Percentiles rank a stretch among this genome's conserved stretches.
Conservation (phyloP, 2,113 vertebrate genomes). For the Ranitomeya imitator region DNA sequence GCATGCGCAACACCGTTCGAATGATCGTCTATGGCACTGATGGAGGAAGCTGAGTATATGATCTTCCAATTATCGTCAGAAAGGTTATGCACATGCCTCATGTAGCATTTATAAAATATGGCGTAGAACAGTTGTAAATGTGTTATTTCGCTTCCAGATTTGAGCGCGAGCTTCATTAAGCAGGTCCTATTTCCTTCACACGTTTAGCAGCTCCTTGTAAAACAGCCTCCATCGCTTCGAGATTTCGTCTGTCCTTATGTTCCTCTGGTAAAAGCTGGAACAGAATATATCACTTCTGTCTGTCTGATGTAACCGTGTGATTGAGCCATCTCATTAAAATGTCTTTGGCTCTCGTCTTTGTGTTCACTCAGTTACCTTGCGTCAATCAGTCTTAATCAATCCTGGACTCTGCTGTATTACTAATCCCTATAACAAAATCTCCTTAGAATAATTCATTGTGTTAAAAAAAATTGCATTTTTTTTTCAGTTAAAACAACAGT, state of each 20-base stretch:
- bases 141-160: not conserved
- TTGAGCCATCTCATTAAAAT: constrained; percentile 48
- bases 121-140: not conserved
- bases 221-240: constrained; percentile 19
- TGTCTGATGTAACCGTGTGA: constrained; percentile 36
- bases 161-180: not conserved
- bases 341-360: constrained; percentile 43
- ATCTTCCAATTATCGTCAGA: no score
- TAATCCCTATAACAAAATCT: constrained; percentile 42
- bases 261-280: constrained; percentile 27
- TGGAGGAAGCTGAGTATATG: no score
- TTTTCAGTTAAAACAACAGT: constrained; percentile 35
- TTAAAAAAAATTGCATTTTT: constrained; percentile 44
- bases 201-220: constrained; percentile 14
- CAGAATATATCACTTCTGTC: constrained; percentile 41
- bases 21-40: no score
- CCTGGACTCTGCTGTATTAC: constrained; percentile 41
- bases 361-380: constrained; percentile 45
- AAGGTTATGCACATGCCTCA: not conserved
- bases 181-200: not conserved
- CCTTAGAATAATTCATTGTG: constrained; percentile 37
- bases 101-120: not conserved
- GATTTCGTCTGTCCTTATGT: constrained; percentile 36
- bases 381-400: constrained; percentile 49
- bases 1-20: no score